These are phyloP conservation scores for Sogatella furcifera DNA, from an alignment of 1,140 invertebrate species.

Conservation along the genomic window DNA sequence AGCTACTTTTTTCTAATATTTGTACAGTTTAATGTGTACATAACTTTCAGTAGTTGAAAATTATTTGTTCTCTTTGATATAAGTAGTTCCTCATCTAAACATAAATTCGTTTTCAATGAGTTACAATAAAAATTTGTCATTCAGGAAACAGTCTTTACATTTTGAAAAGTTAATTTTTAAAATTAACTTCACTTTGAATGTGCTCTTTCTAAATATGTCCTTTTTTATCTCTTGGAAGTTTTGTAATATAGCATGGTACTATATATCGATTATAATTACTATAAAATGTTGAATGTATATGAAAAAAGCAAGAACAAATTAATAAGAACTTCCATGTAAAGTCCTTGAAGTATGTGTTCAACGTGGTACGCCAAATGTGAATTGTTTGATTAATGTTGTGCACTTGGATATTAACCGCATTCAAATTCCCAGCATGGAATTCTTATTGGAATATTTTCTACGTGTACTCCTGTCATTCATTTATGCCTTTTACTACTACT, in stretches of 20 bases:
- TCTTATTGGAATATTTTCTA: too few relatives aligned
- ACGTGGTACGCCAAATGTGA: slow-evolving; percentile 15
- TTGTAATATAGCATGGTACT: neutral
- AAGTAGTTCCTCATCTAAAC: neutral
- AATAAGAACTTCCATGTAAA: neutral
- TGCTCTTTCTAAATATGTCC: neutral
- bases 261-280: neutral
- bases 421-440: too few relatives aligned
- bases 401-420: neutral
- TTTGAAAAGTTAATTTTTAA: neutral
- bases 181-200: neutral
- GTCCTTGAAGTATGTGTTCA: slow-evolving; percentile 3
- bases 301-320: neutral
- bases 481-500: too few relatives aligned
- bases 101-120: neutral
- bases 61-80: too few relatives aligned
- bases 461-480: too few relatives aligned
- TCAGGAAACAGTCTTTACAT: neutral
- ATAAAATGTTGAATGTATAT: slow-evolving; percentile 1
- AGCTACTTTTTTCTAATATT: too few relatives aligned
- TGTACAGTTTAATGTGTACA: too few relatives aligned
- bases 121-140: neutral
- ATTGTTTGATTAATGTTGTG: slow-evolving; percentile 7
- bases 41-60: too few relatives aligned
- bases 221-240: neutral